phyloP scores from a whole-genome alignment of 2,113 vertebrate genomes.

The Hemiscyllium ocellatum region DNA sequence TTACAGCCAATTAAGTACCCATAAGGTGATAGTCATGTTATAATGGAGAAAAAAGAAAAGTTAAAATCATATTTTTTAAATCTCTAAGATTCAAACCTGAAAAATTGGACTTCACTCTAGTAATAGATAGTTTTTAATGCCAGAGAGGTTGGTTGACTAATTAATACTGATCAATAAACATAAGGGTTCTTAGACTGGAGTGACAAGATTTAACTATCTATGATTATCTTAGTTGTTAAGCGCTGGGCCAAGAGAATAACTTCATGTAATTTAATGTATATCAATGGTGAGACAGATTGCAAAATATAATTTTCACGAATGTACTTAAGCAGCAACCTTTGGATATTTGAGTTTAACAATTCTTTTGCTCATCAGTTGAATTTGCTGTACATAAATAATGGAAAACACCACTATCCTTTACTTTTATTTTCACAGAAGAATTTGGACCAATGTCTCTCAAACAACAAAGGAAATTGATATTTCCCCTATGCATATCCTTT shows the following conservation, averaged over 20 bases:
- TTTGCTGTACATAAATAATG: not conserved
- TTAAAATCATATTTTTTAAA: not conserved
- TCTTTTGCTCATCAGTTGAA: not conserved
- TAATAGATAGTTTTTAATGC: not conserved
- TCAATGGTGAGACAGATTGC: not conserved
- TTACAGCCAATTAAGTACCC: too few species aligned
- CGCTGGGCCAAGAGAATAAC: not conserved
- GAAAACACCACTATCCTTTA: not conserved
- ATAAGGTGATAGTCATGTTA: too few species aligned
- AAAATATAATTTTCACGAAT: not conserved
- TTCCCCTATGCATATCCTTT: not conserved
- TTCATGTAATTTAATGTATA: not conserved
- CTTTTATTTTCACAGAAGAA: not conserved
- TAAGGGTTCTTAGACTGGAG: not conserved
- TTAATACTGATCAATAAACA: not conserved
- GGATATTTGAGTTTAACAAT: not conserved
- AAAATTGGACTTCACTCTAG: not conserved
- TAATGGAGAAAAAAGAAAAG: not conserved
- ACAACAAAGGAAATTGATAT: not conserved
- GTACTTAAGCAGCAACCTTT: not conserved
- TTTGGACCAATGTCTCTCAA: not conserved
- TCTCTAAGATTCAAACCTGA: not conserved
- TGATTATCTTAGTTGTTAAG: not conserved
- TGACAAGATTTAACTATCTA: not conserved
- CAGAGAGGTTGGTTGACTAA: not conserved